A percentile compares a stretch with the other conserved stretches of the same genome.
phyloP scores from a whole-genome alignment of 2,888 invertebrate species.

The Phasia obesa region DNA sequence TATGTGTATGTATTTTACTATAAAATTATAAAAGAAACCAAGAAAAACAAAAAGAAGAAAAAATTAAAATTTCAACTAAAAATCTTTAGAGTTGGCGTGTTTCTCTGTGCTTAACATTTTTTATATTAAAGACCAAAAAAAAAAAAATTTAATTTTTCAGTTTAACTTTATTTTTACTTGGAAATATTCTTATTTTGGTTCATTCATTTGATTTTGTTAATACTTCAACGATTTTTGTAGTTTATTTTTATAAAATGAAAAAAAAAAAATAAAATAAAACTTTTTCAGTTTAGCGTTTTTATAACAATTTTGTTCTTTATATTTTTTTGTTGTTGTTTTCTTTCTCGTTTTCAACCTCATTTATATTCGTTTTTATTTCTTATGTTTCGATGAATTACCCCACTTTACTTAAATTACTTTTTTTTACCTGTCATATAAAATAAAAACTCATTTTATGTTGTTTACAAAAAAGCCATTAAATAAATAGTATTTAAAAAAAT shows the following conservation, averaged over 20 bases:
- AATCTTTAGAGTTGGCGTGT: slow-evolving; percentile 69
- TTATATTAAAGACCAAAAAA: slow-evolving; percentile 13
- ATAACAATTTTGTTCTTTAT: slow-evolving; percentile 25
- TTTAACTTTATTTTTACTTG: slow-evolving; percentile 46
- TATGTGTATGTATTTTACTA: slow-evolving; percentile 33
- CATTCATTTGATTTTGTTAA: slow-evolving; percentile 52
- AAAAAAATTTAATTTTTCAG: slow-evolving; percentile 53
- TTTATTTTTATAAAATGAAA: slow-evolving; percentile 30
- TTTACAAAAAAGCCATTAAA: slow-evolving; percentile 18
- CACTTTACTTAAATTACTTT: slow-evolving; percentile 42
- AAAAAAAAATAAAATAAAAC: slow-evolving; percentile 14
- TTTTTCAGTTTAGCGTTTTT: slow-evolving; percentile 30
- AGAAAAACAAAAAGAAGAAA: slow-evolving; percentile 19
- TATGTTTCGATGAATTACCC: slow-evolving; percentile 70
- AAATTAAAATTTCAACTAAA: slow-evolving; percentile 59
- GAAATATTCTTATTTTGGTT: slow-evolving; percentile 39
- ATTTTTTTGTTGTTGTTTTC: not conserved
- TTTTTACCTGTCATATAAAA: slow-evolving; percentile 32
- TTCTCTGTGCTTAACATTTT: slow-evolving; percentile 55
- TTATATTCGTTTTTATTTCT: slow-evolving; percentile 38
- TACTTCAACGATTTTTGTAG: slow-evolving; percentile 51
- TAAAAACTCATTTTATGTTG: slow-evolving; percentile 61
- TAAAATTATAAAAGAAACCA: slow-evolving; percentile 16
- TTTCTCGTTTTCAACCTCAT: slow-evolving; percentile 34
- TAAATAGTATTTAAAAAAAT: slow-evolving; percentile 29